Conservation (phyloP, 1,140 invertebrate species). For the Chionoecetes opilio region DNA sequence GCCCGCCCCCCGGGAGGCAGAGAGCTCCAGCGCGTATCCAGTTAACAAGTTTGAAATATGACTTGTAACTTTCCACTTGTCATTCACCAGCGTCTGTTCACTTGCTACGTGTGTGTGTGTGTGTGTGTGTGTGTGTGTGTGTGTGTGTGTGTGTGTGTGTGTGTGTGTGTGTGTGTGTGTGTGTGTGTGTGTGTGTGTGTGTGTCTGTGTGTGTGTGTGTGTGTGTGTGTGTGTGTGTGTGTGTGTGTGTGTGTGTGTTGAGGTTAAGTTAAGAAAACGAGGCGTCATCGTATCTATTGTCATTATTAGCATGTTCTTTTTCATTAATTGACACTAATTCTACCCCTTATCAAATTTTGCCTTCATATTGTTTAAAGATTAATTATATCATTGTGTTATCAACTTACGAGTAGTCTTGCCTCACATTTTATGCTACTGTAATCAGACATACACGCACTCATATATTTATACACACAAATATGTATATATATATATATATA, state of each 20-base stretch:
- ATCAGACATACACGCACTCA: no score
- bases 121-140: conserved; percentile 30
- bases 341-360: background rate
- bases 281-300: background rate
- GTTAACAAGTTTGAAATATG: conserved; percentile 30
- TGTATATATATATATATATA: no score
- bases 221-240: no score
- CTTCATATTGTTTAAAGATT: background rate
- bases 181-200: background rate
- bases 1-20: background rate
- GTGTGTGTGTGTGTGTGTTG: no score
- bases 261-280: background rate
- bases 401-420: no score
- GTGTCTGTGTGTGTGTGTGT: conserved; percentile 2
- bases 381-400: no score
- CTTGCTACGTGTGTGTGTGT: background rate
- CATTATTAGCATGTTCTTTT: background rate
- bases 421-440: no score
- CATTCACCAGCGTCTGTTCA: background rate
- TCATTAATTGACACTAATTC: background rate
- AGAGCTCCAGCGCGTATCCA: background rate
- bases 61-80: conserved; percentile 29
- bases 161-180: background rate
- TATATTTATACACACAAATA: background rate
- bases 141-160: conserved; percentile 37